A percentile compares a stretch with the other conserved stretches of the same genome.
Evolutionary conservation across 2,113 vertebrate species (phyloP).

Genomic region (Phyllostomus discolor): DNA sequence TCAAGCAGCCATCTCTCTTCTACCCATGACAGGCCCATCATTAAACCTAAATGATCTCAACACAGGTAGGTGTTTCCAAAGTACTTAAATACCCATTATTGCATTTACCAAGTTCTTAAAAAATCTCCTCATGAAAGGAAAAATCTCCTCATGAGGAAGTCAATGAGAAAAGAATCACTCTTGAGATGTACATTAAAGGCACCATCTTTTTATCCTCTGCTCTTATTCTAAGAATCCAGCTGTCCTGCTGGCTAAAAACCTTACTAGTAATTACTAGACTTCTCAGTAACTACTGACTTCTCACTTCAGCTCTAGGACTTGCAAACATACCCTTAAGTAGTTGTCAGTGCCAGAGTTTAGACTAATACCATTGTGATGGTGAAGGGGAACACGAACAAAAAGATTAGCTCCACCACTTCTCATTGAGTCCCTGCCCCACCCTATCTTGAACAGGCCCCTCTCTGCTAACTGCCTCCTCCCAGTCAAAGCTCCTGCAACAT

Average conservation of each 20-base stretch:
- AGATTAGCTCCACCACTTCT: not conserved
- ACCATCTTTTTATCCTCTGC: not conserved
- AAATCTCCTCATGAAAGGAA: not conserved
- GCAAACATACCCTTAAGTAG: not conserved
- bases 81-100: slow-evolving; percentile 57
- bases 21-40: not conserved
- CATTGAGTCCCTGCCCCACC: not conserved
- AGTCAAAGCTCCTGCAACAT: not conserved
- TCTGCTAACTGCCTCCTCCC: not conserved
- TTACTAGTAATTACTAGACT: not conserved
- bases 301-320: not conserved
- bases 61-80: slow-evolving; percentile 6
- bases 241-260: not conserved
- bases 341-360: not conserved
- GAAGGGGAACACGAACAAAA: not conserved
- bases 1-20: slow-evolving; percentile 22
- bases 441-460: not conserved
- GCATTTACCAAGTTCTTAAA: slow-evolving; percentile 18
- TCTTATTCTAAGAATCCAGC: not conserved
- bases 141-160: not conserved
- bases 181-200: not conserved
- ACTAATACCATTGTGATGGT: not conserved
- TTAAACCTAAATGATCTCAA: slow-evolving; percentile 49
- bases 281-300: not conserved
- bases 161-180: not conserved